These are phyloP conservation scores for Pedionomus torquatus DNA, from an alignment of 2,113 vertebrate species.

Conservation along the genomic window DNA sequence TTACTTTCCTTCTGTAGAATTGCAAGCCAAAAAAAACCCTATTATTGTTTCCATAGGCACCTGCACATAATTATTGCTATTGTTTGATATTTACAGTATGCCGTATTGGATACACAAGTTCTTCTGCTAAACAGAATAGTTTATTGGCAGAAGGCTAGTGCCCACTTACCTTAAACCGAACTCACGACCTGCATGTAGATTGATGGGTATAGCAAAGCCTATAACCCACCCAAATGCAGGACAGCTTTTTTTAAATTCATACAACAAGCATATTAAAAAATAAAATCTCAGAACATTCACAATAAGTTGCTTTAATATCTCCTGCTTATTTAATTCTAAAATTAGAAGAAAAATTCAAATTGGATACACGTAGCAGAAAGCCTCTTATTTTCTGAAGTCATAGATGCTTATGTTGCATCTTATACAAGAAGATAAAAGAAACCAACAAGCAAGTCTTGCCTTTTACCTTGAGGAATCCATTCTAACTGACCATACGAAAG, in stretches of 20 bases:
- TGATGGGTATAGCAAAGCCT: neutral
- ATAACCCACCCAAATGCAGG: neutral
- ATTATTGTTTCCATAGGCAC: neutral
- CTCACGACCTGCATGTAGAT: neutral
- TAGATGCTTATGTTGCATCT: neutral
- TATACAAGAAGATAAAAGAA: neutral
- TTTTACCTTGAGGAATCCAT: neutral
- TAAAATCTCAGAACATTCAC: neutral
- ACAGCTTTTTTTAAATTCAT: neutral
- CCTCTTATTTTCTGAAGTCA: neutral
- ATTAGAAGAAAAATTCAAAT: neutral
- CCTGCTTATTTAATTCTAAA: neutral
- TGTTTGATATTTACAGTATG: neutral
- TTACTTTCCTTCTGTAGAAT: neutral
- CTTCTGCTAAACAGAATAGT: neutral
- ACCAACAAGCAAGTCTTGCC: neutral
- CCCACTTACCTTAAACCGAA: neutral
- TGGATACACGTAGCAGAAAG: accelerated
- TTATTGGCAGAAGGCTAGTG: neutral
- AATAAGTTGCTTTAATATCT: neutral
- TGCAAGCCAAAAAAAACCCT: neutral
- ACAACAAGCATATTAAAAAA: neutral
- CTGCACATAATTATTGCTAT: neutral
- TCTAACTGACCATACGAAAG: neutral
- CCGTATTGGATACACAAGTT: neutral